A percentile compares a stretch with the other conserved stretches of the same genome.
Evolutionary conservation across 2,113 vertebrate species (phyloP).

Genomic region (Amblyopsis rosae): DNA sequence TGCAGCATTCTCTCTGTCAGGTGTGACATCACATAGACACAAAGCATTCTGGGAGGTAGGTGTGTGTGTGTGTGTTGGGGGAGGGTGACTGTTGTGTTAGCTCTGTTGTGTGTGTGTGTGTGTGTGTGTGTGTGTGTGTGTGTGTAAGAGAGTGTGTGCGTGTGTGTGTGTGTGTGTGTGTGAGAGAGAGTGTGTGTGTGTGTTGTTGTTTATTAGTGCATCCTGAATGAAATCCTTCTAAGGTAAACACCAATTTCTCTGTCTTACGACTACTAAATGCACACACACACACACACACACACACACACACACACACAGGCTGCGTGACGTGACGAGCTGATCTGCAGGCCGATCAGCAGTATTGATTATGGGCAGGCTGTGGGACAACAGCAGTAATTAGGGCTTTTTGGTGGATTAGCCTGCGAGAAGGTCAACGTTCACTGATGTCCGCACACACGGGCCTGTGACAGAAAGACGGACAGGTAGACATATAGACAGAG

Average conservation of each 20-base stretch:
- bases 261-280: not conserved
- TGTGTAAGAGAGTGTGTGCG: no score
- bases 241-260: not conserved
- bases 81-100: no score
- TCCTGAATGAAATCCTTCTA: not conserved
- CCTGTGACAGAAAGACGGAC: not conserved
- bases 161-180: no score
- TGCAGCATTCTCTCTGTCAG: not conserved
- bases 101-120: no score
- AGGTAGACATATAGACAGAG: not conserved
- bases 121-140: no score
- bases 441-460: slow-evolving; percentile 83
- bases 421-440: slow-evolving; percentile 97
- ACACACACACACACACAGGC: slow-evolving; percentile 40
- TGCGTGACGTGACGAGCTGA: slow-evolving; percentile 87
- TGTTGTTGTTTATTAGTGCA: no score
- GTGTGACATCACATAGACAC: not conserved
- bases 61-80: no score
- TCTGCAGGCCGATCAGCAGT: slow-evolving; percentile 85
- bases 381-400: slow-evolving; percentile 98
- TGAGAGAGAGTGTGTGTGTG: no score
- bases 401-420: slow-evolving; percentile 98
- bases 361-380: slow-evolving; percentile 95
- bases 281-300: slow-evolving; percentile 5
- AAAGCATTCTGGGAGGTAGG: no score